Evolutionary conservation across 2,113 vertebrate species (phyloP).

Genomic region (Sphyrna mokarran): DNA sequence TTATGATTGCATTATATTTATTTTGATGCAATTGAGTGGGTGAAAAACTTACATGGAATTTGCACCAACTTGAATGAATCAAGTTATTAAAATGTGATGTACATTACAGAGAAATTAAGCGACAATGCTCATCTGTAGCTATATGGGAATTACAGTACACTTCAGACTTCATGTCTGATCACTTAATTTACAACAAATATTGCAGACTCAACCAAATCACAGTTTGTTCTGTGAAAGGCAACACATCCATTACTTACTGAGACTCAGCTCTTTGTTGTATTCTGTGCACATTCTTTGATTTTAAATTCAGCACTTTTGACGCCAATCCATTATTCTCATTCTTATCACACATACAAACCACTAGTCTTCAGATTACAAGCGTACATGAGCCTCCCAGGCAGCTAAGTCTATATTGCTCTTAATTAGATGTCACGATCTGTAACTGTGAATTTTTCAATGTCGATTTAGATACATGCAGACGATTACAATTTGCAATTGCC

Average conservation of each 20-base stretch:
- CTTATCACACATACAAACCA: constrained; percentile 5
- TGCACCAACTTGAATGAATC: background rate
- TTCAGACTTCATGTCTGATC: background rate
- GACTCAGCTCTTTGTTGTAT: background rate
- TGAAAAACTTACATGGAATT: background rate
- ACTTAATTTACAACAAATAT: background rate
- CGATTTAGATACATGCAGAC: background rate
- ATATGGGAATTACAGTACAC: background rate
- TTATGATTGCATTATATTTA: background rate
- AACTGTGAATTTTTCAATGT: constrained; percentile 18
- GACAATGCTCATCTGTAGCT: background rate
- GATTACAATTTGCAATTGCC: background rate
- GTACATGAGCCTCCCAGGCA: background rate
- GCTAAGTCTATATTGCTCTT: background rate
- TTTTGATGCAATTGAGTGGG: background rate
- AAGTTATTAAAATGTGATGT: background rate
- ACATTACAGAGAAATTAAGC: background rate
- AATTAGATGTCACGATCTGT: background rate
- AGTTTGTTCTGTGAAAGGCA: background rate
- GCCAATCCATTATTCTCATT: constrained; percentile 31
- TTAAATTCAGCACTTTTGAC: constrained; percentile 23
- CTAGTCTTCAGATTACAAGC: background rate
- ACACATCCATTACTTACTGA: background rate
- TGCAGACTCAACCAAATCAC: background rate
- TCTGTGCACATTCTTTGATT: constrained; percentile 10